These are phyloP conservation scores for Poecilia wingei DNA, from an alignment of 2,797 vertebrate genomes.

Conservation along the genomic window DNA sequence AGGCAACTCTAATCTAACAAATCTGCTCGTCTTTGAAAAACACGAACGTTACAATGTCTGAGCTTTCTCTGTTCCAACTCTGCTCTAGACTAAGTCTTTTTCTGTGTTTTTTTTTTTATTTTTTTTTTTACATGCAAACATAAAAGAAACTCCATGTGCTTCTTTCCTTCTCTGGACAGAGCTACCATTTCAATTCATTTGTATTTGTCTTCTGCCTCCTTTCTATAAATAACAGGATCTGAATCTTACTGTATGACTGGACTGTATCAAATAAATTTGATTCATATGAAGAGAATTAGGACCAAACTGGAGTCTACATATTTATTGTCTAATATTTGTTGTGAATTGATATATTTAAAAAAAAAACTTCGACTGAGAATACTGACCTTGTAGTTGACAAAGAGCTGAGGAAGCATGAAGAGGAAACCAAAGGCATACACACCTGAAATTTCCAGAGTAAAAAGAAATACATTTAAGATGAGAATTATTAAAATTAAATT, in stretches of 20 bases:
- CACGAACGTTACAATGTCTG: not conserved
- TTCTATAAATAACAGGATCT: not conserved
- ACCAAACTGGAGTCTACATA: not conserved
- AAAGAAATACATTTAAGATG: not conserved
- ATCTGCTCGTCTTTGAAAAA: not conserved
- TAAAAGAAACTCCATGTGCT: too few relatives aligned
- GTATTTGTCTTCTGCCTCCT: not conserved
- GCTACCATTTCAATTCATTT: not conserved
- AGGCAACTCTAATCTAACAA: not conserved
- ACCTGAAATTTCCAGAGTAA: conserved; percentile 73
- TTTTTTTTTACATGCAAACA: too few relatives aligned
- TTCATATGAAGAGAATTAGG: not conserved
- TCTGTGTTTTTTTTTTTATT: too few relatives aligned
- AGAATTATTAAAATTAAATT: not conserved
- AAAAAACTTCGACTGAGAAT: not conserved
- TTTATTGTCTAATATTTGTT: not conserved
- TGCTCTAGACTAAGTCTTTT: not conserved
- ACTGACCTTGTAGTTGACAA: conserved; percentile 97
- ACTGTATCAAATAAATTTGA: not conserved
- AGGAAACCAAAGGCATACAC: conserved; percentile 98
- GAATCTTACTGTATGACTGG: not conserved
- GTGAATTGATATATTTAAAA: not conserved
- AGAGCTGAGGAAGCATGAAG: conserved; percentile 99
- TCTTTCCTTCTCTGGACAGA: not conserved
- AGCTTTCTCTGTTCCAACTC: not conserved